A percentile compares a stretch with the other conserved stretches of the same genome.
These are phyloP conservation scores for Ptychobarbus kaznakovi DNA, from an alignment of 2,797 vertebrate genomes.

Conservation along the genomic window DNA sequence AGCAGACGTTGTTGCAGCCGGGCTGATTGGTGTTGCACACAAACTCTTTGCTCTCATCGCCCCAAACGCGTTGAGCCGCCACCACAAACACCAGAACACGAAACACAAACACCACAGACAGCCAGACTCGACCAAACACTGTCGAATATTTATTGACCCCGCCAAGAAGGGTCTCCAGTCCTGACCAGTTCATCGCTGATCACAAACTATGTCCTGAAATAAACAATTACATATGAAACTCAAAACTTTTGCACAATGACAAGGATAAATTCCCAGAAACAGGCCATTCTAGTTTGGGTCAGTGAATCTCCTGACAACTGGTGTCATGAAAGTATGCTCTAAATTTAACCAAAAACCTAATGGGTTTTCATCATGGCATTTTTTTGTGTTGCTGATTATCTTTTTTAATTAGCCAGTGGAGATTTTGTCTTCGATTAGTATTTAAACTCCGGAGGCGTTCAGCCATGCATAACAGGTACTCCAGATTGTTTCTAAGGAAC, in stretches of 20 bases:
- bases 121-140: constrained; percentile 92
- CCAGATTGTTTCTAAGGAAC: constrained; percentile 10
- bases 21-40: constrained; percentile 89
- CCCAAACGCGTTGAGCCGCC: constrained; percentile 89
- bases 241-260: not conserved
- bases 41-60: constrained; percentile 90
- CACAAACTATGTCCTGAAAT: constrained; percentile 33
- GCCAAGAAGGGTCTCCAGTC: constrained; percentile 83
- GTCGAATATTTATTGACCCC: constrained; percentile 94
- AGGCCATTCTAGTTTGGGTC: constrained; percentile 45
- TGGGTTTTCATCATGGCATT: not conserved
- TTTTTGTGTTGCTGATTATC: constrained; percentile 52
- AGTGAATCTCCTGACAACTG: constrained; percentile 48
- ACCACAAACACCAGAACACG: constrained; percentile 92
- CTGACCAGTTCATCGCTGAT: constrained; percentile 88
- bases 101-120: constrained; percentile 94
- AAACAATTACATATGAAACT: not conserved
- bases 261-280: not conserved
- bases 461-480: not conserved
- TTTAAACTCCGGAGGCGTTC: constrained; percentile 22
- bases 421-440: constrained; percentile 34
- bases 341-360: constrained; percentile 42
- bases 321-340: constrained; percentile 30
- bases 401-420: constrained; percentile 47
- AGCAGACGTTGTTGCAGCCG: constrained; percentile 91